Evolutionary conservation across 2,888 invertebrate species (phyloP).

Genomic region (Apamea anceps): DNA sequence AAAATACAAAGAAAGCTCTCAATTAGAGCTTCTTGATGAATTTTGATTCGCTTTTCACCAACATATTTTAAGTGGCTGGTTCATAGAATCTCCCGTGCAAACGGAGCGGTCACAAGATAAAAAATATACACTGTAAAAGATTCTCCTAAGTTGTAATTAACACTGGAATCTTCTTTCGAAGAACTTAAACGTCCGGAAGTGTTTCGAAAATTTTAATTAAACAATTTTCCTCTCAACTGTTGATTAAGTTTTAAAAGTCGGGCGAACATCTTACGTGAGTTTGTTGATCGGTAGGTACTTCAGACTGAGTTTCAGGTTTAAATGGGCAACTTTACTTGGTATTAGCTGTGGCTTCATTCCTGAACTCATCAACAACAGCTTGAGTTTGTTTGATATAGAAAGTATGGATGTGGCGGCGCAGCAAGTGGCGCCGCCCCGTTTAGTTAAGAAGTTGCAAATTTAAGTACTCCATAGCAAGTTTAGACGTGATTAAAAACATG

Average conservation of each 20-base stretch:
- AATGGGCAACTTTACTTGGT: constrained; percentile 34
- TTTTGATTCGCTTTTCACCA: neutral
- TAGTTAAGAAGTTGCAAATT: no score
- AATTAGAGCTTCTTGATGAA: neutral
- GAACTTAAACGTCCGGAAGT: constrained; percentile 9
- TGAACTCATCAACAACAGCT: neutral
- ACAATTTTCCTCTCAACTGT: constrained; percentile 46
- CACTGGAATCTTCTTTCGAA: constrained; percentile 1
- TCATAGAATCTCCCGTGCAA: neutral
- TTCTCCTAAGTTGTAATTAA: constrained; percentile 10
- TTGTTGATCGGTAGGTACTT: constrained; percentile 45
- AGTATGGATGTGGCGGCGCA: no score
- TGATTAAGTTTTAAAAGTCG: constrained; percentile 63
- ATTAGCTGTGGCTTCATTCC: constrained; percentile 25
- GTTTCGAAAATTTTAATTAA: constrained; percentile 55
- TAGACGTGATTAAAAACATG: no score
- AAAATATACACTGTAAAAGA: neutral
- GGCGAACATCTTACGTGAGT: constrained; percentile 50
- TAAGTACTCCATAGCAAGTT: no score
- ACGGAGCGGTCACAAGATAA: neutral
- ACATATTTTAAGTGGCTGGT: neutral
- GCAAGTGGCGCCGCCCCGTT: no score
- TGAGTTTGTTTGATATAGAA: neutral
- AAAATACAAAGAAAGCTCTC: neutral
- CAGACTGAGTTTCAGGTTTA: constrained; percentile 33